Conservation (phyloP, 2,113 vertebrate genomes). For the Blennius ocellaris region DNA sequence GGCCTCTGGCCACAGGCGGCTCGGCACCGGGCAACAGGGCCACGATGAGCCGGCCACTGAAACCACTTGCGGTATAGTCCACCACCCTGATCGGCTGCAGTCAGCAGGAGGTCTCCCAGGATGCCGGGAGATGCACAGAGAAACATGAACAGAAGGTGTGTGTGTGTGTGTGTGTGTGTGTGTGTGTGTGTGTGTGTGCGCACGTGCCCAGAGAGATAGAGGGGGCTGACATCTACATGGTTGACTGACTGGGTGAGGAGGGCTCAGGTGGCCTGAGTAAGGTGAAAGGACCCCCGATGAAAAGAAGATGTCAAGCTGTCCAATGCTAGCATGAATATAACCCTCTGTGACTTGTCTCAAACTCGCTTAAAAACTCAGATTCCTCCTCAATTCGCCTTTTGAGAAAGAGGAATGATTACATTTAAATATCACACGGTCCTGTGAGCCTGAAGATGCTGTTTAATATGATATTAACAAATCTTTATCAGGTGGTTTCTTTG, state of each 20-base stretch:
- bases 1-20: constrained; percentile 58
- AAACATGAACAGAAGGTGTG: constrained; percentile 47
- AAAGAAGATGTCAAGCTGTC: constrained; percentile 2
- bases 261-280: constrained; percentile 58
- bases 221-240: constrained; percentile 14
- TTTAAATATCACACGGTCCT: no score
- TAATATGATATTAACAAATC: neutral
- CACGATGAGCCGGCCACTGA: constrained; percentile 26
- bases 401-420: no score
- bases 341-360: constrained; percentile 1
- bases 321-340: neutral
- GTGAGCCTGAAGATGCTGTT: neutral
- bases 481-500: no score
- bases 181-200: constrained; percentile 10
- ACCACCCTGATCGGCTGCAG: constrained; percentile 42
- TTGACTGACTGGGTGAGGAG: constrained; percentile 35
- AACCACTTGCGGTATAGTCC: constrained; percentile 35
- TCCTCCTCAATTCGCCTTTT: no score
- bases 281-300: constrained; percentile 30
- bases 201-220: neutral
- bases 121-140: constrained; percentile 3
- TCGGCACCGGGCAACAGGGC: constrained; percentile 33
- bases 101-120: constrained; percentile 18
- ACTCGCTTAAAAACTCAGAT: neutral
- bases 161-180: constrained; percentile 7